These are phyloP conservation scores for Dicyrtomina minuta DNA, from an alignment of 2,888 invertebrate species.

Conservation along the genomic window DNA sequence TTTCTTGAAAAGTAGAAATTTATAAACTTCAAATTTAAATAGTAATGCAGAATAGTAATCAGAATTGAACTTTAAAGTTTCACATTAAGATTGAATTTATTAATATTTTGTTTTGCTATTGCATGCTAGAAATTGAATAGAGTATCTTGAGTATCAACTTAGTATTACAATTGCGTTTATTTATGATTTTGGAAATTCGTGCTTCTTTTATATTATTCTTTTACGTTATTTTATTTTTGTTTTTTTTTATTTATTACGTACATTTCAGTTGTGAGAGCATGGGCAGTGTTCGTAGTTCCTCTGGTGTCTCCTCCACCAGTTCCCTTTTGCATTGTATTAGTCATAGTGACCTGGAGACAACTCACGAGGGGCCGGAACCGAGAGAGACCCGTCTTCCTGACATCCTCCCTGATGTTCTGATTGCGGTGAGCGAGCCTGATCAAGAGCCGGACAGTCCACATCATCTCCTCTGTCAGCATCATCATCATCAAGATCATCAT, in stretches of 20 bases:
- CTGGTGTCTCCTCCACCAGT: slow-evolving; percentile 51
- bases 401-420: slow-evolving; percentile 49
- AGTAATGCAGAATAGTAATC: too few relatives aligned
- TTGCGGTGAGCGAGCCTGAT: slow-evolving; percentile 48
- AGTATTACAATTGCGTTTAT: too few relatives aligned
- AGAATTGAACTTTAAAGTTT: too few relatives aligned
- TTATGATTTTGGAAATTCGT: too few relatives aligned
- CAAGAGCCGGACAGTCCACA: slow-evolving; percentile 34
- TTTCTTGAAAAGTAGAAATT: too few relatives aligned
- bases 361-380: slow-evolving; percentile 42
- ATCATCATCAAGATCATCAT: slow-evolving; percentile 26
- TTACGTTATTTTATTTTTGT: slow-evolving; percentile 34
- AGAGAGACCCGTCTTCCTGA: slow-evolving; percentile 39
- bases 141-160: too few relatives aligned
- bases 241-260: slow-evolving; percentile 29
- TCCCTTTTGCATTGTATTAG: slow-evolving; percentile 52
- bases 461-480: too few relatives aligned
- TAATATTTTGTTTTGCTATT: too few relatives aligned
- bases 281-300: slow-evolving; percentile 53
- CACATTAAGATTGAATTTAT: too few relatives aligned
- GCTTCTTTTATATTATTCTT: slow-evolving; percentile 23
- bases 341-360: slow-evolving; percentile 50
- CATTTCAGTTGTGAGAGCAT: slow-evolving; percentile 52
- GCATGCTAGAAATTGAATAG: too few relatives aligned
- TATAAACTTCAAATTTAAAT: too few relatives aligned